Conservation (phyloP, 2,888 invertebrate genomes). For the Ochropleura plecta region DNA sequence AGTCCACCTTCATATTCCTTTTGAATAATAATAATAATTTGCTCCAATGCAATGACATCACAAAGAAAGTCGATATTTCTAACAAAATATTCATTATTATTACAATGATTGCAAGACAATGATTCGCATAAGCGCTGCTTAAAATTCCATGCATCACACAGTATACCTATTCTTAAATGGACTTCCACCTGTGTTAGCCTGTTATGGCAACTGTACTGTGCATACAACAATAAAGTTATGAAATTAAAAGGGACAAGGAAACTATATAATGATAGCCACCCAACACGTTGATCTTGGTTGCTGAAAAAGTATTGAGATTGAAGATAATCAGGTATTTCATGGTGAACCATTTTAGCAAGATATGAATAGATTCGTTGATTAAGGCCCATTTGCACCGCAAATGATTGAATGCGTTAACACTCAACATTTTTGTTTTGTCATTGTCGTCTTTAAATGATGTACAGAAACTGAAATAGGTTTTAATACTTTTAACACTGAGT, state of each 20-base stretch:
- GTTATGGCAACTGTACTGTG: slow-evolving; percentile 42
- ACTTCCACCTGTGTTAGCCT: slow-evolving; percentile 51
- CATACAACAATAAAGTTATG: slow-evolving; percentile 32
- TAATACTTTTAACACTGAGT: no score
- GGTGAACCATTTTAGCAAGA: no score
- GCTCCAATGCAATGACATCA: slow-evolving; percentile 7
- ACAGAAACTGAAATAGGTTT: no score
- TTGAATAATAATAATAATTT: not conserved
- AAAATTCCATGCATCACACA: slow-evolving; percentile 43
- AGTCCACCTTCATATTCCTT: not conserved
- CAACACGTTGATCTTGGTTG: slow-evolving; percentile 1
- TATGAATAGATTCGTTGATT: no score
- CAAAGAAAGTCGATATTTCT: slow-evolving; percentile 43
- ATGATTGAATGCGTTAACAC: no score
- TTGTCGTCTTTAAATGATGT: no score
- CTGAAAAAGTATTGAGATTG: no score
- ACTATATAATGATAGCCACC: not conserved
- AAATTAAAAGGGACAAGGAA: slow-evolving; percentile 27
- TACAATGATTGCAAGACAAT: slow-evolving; percentile 39
- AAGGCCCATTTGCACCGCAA: no score
- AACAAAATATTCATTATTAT: slow-evolving; percentile 23
- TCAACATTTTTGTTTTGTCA: no score
- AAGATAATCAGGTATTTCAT: no score
- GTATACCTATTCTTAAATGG: slow-evolving; percentile 27
- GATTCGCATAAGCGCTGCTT: slow-evolving; percentile 43